Conservation (phyloP, 2,797 vertebrate genomes). For the Sus cebifrons region DNA sequence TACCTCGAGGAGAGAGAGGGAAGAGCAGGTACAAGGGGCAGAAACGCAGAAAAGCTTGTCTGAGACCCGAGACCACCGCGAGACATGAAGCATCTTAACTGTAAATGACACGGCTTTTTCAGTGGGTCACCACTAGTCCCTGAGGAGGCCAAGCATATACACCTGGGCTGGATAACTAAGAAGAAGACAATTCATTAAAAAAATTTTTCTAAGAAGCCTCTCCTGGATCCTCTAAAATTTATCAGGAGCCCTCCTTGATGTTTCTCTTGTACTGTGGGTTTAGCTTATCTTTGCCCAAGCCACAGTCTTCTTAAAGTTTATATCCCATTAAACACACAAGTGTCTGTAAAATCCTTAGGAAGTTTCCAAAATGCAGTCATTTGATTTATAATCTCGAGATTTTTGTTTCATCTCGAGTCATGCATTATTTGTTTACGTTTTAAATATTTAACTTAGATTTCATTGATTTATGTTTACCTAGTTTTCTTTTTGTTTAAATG, state of each 20-base stretch:
- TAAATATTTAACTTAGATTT: background rate
- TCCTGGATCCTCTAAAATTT: background rate
- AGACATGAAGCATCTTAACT: background rate
- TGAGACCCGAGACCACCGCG: background rate
- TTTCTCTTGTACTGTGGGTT: no score
- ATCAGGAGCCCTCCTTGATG: background rate
- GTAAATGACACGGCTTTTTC: no score
- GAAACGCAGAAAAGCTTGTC: background rate
- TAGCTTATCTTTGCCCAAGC: background rate
- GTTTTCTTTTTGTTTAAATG: background rate
- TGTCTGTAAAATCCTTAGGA: background rate
- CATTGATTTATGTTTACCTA: background rate
- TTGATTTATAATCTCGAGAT: background rate
- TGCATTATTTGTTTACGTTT: background rate
- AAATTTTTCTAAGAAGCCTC: no score
- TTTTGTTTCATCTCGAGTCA: background rate
- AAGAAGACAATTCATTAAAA: background rate
- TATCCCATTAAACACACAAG: background rate
- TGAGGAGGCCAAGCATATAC: background rate
- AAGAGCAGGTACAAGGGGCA: background rate
- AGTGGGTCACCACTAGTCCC: background rate
- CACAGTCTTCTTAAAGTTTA: background rate
- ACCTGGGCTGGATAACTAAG: background rate
- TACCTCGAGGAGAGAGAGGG: background rate
- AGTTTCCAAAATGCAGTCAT: background rate